These are phyloP conservation scores for Diorhabda carinulata DNA, from an alignment of 1,140 invertebrate species.

Conservation along the genomic window DNA sequence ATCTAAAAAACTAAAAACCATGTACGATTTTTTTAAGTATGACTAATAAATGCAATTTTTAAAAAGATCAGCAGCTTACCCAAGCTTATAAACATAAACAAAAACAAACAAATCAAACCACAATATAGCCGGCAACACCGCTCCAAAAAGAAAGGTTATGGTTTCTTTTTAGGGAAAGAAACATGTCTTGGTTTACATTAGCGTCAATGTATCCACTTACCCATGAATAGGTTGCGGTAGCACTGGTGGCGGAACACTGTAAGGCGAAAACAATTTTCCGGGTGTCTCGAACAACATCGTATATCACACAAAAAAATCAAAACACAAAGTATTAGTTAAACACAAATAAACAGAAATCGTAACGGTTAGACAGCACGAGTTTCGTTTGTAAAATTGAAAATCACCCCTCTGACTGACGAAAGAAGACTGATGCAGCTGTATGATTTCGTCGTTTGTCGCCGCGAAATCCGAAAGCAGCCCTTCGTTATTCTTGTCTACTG, in stretches of 20 bases:
- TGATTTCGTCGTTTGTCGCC: constrained; percentile 18
- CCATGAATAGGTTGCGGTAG: constrained; percentile 30
- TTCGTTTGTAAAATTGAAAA: constrained; percentile 7
- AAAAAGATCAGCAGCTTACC: not conserved
- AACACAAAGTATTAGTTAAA: constrained; percentile 1
- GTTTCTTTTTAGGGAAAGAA: not conserved
- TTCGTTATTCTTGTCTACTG: constrained; percentile 10
- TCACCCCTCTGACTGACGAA: constrained; percentile 13
- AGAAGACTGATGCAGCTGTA: constrained; percentile 28
- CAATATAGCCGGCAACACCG: constrained; percentile 15
- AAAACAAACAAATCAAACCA: constrained; percentile 7
- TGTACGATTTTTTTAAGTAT: too few relatives aligned
- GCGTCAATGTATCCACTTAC: constrained; percentile 25
- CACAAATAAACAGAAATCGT: not conserved
- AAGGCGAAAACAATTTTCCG: constrained; percentile 32
- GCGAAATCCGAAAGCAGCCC: constrained; percentile 18
- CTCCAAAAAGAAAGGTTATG: constrained; percentile 16
- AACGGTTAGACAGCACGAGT: not conserved
- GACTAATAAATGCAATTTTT: not conserved
- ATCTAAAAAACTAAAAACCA: too few relatives aligned
- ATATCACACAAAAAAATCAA: not conserved
- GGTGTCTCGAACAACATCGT: constrained; percentile 38
- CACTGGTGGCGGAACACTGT: constrained; percentile 38
- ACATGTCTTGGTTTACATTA: not conserved
- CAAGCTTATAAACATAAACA: not conserved